A percentile compares a stretch with the other conserved stretches of the same genome.
phyloP scores from a whole-genome alignment of 2,797 vertebrate species.

The Alca torda region DNA sequence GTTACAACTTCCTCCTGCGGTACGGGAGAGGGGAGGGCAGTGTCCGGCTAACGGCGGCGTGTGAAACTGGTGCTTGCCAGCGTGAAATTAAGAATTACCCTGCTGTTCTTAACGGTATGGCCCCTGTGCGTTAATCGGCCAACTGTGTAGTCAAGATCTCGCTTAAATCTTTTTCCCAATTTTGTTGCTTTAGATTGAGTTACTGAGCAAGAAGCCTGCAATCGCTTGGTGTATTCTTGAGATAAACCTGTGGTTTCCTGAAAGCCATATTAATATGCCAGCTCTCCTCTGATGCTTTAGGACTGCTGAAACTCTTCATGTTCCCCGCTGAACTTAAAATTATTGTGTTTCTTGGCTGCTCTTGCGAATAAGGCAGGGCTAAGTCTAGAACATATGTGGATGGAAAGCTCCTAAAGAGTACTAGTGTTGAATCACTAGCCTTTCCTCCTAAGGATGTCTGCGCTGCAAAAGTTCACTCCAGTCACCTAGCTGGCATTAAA shows the following conservation, averaged over 20 bases:
- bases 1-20: constrained; percentile 60
- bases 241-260: constrained; percentile 66
- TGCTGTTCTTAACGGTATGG: neutral
- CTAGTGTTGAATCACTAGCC: neutral
- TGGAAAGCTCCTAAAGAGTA: neutral
- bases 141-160: neutral
- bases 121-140: neutral
- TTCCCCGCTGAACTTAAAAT: neutral
- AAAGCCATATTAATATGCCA: constrained; percentile 15
- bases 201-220: neutral
- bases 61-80: neutral
- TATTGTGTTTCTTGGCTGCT: neutral
- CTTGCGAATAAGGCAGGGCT: neutral
- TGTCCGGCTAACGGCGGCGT: neutral
- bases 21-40: neutral
- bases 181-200: neutral
- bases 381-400: neutral
- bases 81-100: neutral
- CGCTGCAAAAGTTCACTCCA: fast-evolving
- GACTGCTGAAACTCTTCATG: neutral
- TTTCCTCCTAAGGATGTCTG: neutral
- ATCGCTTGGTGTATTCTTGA: neutral
- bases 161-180: neutral
- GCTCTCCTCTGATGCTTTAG: neutral
- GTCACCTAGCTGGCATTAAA: neutral